Conservation (phyloP, 2,113 vertebrate genomes). For the Rhea pennata region DNA sequence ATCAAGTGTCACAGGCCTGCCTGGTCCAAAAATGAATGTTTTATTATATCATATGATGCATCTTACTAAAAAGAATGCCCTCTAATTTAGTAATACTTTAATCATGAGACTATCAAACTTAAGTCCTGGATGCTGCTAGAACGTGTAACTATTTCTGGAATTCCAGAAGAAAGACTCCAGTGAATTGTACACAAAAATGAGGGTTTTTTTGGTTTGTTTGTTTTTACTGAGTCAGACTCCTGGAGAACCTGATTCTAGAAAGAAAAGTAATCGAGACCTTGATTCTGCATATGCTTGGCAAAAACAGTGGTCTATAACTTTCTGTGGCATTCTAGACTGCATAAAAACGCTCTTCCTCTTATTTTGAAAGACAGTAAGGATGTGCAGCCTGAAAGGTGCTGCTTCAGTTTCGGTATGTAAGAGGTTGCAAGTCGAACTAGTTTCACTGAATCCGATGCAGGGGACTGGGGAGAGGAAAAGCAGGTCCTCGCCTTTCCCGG, state of each 20-base stretch:
- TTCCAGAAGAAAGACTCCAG: not conserved
- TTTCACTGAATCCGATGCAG: accelerated
- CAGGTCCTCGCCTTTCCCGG: accelerated
- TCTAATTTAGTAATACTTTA: accelerated
- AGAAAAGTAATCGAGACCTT: no score
- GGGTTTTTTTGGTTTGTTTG: no score
- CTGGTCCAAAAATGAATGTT: accelerated
- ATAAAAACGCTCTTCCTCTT: not conserved
- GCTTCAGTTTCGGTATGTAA: not conserved
- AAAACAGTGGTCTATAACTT: not conserved
- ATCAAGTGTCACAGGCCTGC: accelerated
- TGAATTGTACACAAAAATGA: no score
- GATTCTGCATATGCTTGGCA: not conserved
- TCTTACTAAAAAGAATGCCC: not conserved
- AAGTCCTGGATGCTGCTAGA: accelerated
- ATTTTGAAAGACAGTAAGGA: not conserved
- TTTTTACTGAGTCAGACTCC: not conserved
- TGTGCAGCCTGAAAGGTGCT: no score
- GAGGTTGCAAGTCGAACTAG: not conserved
- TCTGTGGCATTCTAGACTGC: not conserved
- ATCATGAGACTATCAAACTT: accelerated
- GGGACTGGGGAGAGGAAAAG: not conserved
- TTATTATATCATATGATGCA: accelerated
- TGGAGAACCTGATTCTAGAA: not conserved
- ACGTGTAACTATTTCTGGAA: not conserved